Evolutionary conservation across 2,888 invertebrate genomes (phyloP).

Genomic region (Eupithecia insigniata): DNA sequence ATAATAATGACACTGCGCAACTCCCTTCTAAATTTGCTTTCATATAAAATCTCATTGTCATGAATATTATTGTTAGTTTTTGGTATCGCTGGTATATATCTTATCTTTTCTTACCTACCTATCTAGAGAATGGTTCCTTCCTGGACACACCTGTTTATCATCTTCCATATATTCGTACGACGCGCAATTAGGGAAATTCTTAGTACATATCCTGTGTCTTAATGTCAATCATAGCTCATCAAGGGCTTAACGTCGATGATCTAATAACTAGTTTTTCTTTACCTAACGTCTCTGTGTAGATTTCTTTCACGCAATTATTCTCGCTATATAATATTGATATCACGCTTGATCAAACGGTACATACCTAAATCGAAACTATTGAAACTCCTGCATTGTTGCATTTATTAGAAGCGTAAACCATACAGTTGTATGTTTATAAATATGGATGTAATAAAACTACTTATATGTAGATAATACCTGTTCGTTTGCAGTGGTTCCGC

Average conservation of each 20-base stretch:
- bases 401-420: neutral
- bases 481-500: conserved; percentile 45
- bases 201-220: neutral
- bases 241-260: neutral
- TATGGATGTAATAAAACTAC: neutral
- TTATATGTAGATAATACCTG: conserved; percentile 5
- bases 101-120: neutral
- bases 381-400: neutral
- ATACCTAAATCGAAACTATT: no score
- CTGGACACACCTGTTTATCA: neutral
- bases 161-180: neutral
- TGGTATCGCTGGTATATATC: neutral
- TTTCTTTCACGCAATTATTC: neutral
- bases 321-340: neutral
- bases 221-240: neutral
- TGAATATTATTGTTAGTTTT: neutral
- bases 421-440: neutral
- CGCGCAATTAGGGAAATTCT: neutral
- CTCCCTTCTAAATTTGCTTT: neutral
- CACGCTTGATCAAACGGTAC: neutral
- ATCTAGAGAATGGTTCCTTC: neutral
- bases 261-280: neutral
- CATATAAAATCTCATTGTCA: neutral
- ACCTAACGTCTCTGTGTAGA: neutral
- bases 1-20: neutral